Evolutionary conservation across 2,888 invertebrate species (phyloP).

Genomic region (Erebia ligea): DNA sequence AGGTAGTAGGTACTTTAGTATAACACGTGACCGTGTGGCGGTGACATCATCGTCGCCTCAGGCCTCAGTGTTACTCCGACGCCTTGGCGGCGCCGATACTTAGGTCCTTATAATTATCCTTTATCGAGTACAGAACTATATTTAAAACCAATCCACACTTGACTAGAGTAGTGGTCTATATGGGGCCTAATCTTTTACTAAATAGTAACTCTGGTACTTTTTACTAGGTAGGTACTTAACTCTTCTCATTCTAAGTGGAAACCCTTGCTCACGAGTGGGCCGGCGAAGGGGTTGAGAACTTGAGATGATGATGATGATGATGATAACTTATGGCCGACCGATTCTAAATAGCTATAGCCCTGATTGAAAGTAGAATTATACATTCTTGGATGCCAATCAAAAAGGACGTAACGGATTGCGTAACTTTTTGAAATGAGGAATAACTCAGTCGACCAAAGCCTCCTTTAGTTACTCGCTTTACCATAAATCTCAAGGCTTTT

Average conservation of each 20-base stretch:
- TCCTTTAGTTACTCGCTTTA: not conserved
- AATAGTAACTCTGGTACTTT: too few relatives aligned
- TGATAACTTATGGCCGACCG: too few relatives aligned
- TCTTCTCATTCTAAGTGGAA: too few relatives aligned
- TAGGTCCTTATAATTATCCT: conserved; percentile 22
- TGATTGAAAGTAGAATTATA: too few relatives aligned
- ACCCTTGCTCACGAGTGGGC: too few relatives aligned
- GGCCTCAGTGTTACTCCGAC: conserved; percentile 29
- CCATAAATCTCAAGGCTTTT: not conserved
- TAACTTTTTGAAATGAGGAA: not conserved
- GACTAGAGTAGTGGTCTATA: too few relatives aligned
- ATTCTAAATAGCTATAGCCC: too few relatives aligned
- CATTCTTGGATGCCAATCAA: too few relatives aligned
- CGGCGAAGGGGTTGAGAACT: too few relatives aligned
- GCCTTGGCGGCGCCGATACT: conserved; percentile 32
- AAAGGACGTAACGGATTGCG: not conserved
- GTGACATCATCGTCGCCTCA: conserved; percentile 39
- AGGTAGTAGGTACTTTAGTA: conserved; percentile 7
- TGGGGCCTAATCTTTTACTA: too few relatives aligned
- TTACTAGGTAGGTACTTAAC: too few relatives aligned
- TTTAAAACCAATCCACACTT: not conserved
- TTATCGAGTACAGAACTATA: not conserved
- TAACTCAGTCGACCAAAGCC: not conserved
- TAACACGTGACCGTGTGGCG: conserved; percentile 26
- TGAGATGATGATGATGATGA: too few relatives aligned